Conservation (phyloP, 2,888 invertebrate genomes). For the Idaea dimidiata region DNA sequence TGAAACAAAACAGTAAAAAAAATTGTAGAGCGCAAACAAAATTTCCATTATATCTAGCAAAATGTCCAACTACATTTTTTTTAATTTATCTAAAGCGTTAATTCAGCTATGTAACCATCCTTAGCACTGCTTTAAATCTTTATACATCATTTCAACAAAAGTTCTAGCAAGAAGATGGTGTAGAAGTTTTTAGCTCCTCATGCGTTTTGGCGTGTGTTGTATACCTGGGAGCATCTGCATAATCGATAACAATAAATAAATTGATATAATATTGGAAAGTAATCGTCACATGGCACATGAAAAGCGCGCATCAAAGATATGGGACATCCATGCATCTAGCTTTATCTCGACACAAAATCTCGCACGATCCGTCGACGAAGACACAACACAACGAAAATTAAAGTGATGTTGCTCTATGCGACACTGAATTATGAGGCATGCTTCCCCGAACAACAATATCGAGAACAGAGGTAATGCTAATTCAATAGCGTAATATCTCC, state of each 20-base stretch:
- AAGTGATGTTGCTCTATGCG: slow-evolving; percentile 61
- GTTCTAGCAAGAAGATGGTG: no score
- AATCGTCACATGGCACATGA: slow-evolving; percentile 42
- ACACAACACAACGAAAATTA: slow-evolving; percentile 64
- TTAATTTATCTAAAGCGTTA: no score
- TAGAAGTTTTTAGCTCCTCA: no score
- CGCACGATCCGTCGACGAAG: slow-evolving; percentile 56
- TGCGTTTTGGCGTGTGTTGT: no score
- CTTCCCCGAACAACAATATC: slow-evolving; percentile 53
- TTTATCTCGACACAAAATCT: slow-evolving; percentile 59
- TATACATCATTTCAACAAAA: not conserved
- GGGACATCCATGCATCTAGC: slow-evolving; percentile 51
- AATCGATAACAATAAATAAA: not conserved
- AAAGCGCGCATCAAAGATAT: slow-evolving; percentile 42
- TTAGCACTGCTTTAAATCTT: no score
- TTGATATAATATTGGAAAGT: slow-evolving; percentile 25
- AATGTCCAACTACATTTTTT: no score
- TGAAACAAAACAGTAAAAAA: slow-evolving; percentile 54
- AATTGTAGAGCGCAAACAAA: slow-evolving; percentile 34
- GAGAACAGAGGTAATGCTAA: slow-evolving; percentile 75
- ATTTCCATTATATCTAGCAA: no score
- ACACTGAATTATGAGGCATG: slow-evolving; percentile 61
- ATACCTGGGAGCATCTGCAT: no score
- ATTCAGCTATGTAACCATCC: no score
- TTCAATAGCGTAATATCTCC: slow-evolving; percentile 75